phyloP scores from a whole-genome alignment of 2,888 invertebrate genomes.

The Ariolimax columbianus region DNA sequence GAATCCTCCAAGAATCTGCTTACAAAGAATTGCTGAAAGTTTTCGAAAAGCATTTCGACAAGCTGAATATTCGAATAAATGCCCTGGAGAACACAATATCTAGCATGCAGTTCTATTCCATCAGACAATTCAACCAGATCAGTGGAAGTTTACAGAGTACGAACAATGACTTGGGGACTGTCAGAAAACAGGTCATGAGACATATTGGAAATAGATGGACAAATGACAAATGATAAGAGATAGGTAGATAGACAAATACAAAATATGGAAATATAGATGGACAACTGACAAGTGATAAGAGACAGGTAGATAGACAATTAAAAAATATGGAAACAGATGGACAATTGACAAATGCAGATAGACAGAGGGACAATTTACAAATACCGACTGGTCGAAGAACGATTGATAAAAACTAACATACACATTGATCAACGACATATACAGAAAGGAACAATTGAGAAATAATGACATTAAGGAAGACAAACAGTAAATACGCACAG shows the following conservation, averaged over 20 bases:
- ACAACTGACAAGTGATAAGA: not conserved
- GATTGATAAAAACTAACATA: no score
- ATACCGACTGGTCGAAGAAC: no score
- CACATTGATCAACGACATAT: no score
- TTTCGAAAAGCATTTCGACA: slow-evolving; percentile 70
- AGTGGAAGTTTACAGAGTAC: slow-evolving; percentile 64
- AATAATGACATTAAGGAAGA: no score
- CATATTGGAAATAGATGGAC: not conserved
- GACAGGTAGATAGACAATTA: not conserved
- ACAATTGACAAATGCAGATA: not conserved
- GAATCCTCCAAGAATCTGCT: slow-evolving; percentile 57
- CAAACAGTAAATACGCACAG: no score
- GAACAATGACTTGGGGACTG: slow-evolving; percentile 55
- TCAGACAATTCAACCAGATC: slow-evolving; percentile 67
- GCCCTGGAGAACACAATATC: slow-evolving; percentile 66
- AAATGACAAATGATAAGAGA: not conserved
- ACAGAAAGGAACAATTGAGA: no score
- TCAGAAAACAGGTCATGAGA: slow-evolving; percentile 57
- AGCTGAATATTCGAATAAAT: slow-evolving; percentile 64
- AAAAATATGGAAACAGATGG: no score
- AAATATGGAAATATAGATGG: no score
- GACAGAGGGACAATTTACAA: not conserved
- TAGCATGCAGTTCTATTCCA: slow-evolving; percentile 69
- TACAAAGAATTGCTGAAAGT: slow-evolving; percentile 65
- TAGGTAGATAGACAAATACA: not conserved